These are phyloP conservation scores for Brachypodius melanocephalos DNA, from an alignment of 2,113 vertebrate species.

Conservation along the genomic window DNA sequence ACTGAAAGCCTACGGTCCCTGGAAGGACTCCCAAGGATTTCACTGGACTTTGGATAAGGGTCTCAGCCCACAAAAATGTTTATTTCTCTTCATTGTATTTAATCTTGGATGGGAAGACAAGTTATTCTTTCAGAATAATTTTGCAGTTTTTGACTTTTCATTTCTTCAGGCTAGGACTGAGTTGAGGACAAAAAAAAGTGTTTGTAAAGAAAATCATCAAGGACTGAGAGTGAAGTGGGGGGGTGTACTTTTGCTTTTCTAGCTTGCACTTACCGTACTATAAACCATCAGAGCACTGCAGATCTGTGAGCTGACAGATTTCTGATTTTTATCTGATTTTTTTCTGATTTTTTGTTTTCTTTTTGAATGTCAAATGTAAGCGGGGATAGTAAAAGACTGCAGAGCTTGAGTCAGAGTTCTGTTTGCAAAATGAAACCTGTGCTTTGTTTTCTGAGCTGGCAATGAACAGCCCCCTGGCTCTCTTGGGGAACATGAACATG, in stretches of 20 bases:
- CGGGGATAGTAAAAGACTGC: neutral
- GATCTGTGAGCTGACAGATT: neutral
- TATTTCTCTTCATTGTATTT: neutral
- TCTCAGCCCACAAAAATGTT: neutral
- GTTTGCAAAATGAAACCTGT: neutral
- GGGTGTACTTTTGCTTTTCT: neutral
- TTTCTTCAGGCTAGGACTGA: neutral
- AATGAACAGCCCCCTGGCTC: neutral
- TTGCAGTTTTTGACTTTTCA: neutral
- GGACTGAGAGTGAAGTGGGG: neutral
- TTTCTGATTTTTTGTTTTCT: neutral
- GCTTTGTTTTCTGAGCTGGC: neutral
- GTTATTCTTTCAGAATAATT: neutral
- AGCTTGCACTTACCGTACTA: neutral
- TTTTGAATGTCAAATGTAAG: neutral
- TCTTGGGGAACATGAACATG: neutral
- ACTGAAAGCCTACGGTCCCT: constrained; percentile 10
- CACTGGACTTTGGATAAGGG: constrained; percentile 12
- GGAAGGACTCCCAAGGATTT: constrained; percentile 30
- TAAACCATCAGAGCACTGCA: neutral
- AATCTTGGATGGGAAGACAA: neutral
- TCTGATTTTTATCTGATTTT: neutral
- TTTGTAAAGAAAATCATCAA: neutral
- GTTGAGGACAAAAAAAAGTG: neutral
- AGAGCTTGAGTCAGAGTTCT: neutral